Conservation (phyloP, 1,140 invertebrate species). For the Drosophila pseudoobscura region DNA sequence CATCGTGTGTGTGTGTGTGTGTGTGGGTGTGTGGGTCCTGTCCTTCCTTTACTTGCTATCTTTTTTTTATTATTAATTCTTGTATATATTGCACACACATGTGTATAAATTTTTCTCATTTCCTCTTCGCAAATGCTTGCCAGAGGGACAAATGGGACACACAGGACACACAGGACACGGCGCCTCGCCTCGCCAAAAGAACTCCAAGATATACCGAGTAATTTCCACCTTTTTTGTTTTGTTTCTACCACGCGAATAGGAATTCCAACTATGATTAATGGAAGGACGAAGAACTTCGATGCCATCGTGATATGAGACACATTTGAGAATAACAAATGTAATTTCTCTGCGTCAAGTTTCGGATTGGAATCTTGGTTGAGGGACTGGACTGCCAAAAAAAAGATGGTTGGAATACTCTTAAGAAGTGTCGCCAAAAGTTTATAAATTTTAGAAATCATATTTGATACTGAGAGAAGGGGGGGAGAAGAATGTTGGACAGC, state of each 20-base stretch:
- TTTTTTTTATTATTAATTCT: slow-evolving; percentile 65
- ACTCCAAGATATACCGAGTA: slow-evolving; percentile 44
- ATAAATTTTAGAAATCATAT: too few species aligned
- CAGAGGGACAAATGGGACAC: slow-evolving; percentile 10
- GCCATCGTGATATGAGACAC: slow-evolving; percentile 23
- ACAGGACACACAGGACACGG: slow-evolving; percentile 11
- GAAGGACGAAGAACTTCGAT: slow-evolving; percentile 13
- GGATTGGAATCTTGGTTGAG: slow-evolving; percentile 1
- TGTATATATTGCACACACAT: slow-evolving; percentile 35
- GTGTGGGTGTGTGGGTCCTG: slow-evolving; percentile 19
- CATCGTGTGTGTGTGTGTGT: slow-evolving; percentile 32
- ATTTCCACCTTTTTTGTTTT: slow-evolving; percentile 26
- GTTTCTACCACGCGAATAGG: background rate
- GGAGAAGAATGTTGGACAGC: too few species aligned
- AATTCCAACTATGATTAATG: slow-evolving; percentile 39
- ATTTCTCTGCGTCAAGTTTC: slow-evolving; percentile 16
- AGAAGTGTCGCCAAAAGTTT: too few species aligned
- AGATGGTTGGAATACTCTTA: too few species aligned
- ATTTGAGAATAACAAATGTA: background rate
- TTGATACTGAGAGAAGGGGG: too few species aligned
- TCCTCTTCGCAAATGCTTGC: slow-evolving; percentile 42
- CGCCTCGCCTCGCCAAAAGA: slow-evolving; percentile 7
- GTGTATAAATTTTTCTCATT: slow-evolving; percentile 34
- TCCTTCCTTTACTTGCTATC: slow-evolving; percentile 24
- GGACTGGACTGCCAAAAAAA: background rate